Conservation (phyloP, 2,113 vertebrate species). For the Carassius gibelio region DNA sequence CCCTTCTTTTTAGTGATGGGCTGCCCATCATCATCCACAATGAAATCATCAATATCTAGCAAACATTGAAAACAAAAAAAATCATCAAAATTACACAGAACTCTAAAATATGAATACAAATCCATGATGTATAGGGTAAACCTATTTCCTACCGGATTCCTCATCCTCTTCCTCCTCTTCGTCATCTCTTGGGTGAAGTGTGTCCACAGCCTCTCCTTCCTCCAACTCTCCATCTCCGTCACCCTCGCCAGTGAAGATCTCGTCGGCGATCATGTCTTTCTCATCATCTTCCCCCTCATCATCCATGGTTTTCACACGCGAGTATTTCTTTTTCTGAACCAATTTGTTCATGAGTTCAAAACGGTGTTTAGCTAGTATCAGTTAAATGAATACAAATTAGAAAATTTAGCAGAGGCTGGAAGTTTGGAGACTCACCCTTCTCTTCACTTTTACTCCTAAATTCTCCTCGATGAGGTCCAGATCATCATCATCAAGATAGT, state of each 20-base stretch:
- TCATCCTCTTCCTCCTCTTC: conserved; percentile 94
- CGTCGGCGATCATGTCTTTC: conserved; percentile 93
- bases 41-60: conserved; percentile 95
- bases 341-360: neutral
- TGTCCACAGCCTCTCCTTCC: conserved; percentile 84
- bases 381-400: neutral
- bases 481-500: conserved; percentile 94
- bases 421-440: conserved; percentile 79
- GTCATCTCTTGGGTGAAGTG: conserved; percentile 79
- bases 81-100: neutral
- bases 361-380: neutral
- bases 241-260: conserved; percentile 92
- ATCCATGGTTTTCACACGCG: conserved; percentile 91
- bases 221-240: conserved; percentile 90
- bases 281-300: conserved; percentile 97
- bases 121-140: neutral
- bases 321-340: conserved; percentile 88
- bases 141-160: conserved; percentile 83
- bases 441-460: conserved; percentile 97
- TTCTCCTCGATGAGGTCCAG: conserved; percentile 98
- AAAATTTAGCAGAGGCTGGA: neutral
- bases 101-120: neutral
- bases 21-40: conserved; percentile 96
- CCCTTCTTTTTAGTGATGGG: conserved; percentile 94
- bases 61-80: neutral